phyloP scores from a whole-genome alignment of 2,113 vertebrate species.

The Oreotrochilus melanogaster region DNA sequence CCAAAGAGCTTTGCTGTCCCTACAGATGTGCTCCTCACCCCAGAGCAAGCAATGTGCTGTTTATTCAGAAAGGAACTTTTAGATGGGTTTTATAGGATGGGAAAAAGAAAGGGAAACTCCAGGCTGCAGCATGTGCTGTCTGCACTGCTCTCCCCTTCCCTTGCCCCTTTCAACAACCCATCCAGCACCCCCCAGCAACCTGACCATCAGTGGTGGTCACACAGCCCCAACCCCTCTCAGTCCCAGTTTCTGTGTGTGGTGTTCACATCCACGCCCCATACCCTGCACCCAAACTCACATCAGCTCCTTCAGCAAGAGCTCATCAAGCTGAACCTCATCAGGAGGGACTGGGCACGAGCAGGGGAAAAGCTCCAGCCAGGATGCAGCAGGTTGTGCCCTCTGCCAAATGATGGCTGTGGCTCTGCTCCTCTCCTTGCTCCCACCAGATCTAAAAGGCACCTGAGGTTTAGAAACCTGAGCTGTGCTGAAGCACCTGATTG shows the following conservation, averaged over 20 bases:
- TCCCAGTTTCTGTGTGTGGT: fast-evolving
- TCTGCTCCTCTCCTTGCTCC: background rate
- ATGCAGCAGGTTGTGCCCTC: background rate
- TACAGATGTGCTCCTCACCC: background rate
- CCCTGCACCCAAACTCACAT: background rate
- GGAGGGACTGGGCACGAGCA: background rate
- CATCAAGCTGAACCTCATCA: background rate
- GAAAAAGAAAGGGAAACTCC: background rate
- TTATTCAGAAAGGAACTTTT: background rate
- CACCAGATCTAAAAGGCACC: background rate
- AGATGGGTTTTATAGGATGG: background rate
- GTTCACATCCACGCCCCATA: background rate
- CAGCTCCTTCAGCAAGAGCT: background rate
- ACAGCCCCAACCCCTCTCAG: fast-evolving
- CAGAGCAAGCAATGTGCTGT: fast-evolving
- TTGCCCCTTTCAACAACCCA: background rate
- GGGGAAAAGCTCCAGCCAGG: background rate
- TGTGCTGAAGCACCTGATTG: fast-evolving
- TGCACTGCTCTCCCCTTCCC: background rate
- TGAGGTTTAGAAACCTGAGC: fast-evolving
- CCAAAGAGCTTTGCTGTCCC: background rate
- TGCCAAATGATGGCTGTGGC: fast-evolving
- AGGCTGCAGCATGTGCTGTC: background rate
- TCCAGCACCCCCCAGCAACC: background rate
- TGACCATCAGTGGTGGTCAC: fast-evolving